These are phyloP conservation scores for Malurus leucopterus DNA, from an alignment of 2,797 vertebrate species.

Conservation along the genomic window DNA sequence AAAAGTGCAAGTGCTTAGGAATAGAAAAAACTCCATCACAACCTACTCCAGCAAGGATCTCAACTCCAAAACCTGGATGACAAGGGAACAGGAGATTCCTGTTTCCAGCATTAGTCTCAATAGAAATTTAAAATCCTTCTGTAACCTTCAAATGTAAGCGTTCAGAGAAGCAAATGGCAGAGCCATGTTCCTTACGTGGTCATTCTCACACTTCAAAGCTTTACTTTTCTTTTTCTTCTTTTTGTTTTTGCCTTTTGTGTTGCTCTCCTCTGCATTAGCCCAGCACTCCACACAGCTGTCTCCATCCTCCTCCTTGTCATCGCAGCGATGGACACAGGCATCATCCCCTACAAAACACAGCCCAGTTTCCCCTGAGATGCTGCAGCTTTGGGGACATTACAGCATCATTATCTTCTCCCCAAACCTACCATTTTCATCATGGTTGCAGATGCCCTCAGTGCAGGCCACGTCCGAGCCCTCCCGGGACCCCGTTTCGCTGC, in stretches of 20 bases:
- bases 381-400: neutral
- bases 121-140: accelerated
- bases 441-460: constrained; percentile 95
- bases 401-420: neutral
- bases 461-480: constrained; percentile 94
- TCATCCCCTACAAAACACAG: constrained; percentile 77
- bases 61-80: neutral
- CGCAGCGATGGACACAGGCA: constrained; percentile 79
- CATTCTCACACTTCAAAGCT: constrained; percentile 74
- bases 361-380: neutral
- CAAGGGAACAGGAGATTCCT: neutral
- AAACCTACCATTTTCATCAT: constrained; percentile 87
- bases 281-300: constrained; percentile 92
- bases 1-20: neutral
- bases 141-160: accelerated
- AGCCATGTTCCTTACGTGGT: constrained; percentile 76
- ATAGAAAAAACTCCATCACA: neutral
- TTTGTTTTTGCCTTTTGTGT: constrained; percentile 87
- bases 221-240: constrained; percentile 96
- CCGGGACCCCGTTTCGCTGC: constrained; percentile 88
- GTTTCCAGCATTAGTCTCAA: neutral
- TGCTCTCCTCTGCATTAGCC: constrained; percentile 83
- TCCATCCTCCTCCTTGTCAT: constrained; percentile 88
- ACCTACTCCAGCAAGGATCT: neutral
- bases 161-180: neutral